phyloP scores from a whole-genome alignment of 2,888 invertebrate genomes.

The Trichopoda pennipes region DNA sequence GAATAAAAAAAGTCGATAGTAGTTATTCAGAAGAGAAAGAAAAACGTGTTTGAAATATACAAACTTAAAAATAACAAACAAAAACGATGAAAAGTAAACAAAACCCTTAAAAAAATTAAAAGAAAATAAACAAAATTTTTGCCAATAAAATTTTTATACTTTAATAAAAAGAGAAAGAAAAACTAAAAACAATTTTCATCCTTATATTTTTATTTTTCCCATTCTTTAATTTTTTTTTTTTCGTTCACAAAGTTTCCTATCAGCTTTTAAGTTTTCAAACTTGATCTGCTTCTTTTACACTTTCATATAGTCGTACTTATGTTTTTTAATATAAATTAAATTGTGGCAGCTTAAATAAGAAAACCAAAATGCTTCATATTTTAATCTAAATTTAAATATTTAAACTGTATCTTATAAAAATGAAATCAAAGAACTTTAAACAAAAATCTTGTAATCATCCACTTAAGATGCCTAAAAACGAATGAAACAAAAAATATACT shows the following conservation, averaged over 20 bases:
- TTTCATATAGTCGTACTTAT: conserved; percentile 23
- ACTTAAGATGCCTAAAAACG: conserved; percentile 65
- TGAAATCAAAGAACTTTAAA: conserved; percentile 61
- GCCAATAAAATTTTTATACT: conserved; percentile 68
- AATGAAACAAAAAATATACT: conserved; percentile 66
- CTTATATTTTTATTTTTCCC: conserved; percentile 38
- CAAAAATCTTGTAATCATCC: conserved; percentile 65
- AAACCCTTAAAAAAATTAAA: conserved; percentile 51
- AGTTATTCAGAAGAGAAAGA: neutral
- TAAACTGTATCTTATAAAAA: conserved; percentile 58
- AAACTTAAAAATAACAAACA: conserved; percentile 38
- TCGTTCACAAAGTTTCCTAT: neutral
- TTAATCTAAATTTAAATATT: conserved; percentile 57
- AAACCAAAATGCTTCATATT: conserved; percentile 59
- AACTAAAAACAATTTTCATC: conserved; percentile 41
- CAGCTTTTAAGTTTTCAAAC: conserved; percentile 41
- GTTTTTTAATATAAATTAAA: conserved; percentile 41
- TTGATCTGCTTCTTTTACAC: conserved; percentile 32
- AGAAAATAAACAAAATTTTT: conserved; percentile 58
- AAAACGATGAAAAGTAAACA: conserved; percentile 41
- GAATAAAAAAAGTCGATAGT: conserved; percentile 19
- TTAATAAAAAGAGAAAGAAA: conserved; percentile 58
- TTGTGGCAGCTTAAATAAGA: conserved; percentile 57
- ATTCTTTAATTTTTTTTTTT: conserved; percentile 16
- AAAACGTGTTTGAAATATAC: conserved; percentile 36